Percentiles rank a stretch among this genome's conserved stretches.
Evolutionary conservation across 2,888 invertebrate species (phyloP).

Genomic region (Epistrophe grossulariae): DNA sequence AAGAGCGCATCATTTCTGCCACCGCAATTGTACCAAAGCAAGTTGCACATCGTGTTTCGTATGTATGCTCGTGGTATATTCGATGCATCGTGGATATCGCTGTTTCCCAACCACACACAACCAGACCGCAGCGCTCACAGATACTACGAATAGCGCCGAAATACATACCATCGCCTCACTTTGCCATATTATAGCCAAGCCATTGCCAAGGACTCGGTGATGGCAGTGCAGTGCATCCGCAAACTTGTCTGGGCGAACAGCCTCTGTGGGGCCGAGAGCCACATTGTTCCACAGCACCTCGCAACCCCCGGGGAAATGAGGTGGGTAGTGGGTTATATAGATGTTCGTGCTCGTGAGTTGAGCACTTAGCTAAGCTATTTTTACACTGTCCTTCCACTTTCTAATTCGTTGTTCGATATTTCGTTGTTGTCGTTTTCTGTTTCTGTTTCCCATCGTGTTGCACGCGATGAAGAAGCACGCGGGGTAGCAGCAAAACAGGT

Average conservation of each 20-base stretch:
- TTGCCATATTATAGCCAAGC: slow-evolving; percentile 13
- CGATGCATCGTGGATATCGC: slow-evolving; percentile 37
- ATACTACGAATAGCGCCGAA: slow-evolving; percentile 52
- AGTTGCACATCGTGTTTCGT: slow-evolving; percentile 35
- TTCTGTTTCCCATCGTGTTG: slow-evolving; percentile 14
- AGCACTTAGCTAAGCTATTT: slow-evolving; percentile 59
- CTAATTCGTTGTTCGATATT: slow-evolving; percentile 15
- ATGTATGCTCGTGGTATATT: slow-evolving; percentile 18
- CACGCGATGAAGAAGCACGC: background rate
- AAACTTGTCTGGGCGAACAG: slow-evolving; percentile 71
- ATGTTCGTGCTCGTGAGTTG: slow-evolving; percentile 31
- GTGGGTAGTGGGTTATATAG: background rate
- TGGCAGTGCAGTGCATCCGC: slow-evolving; percentile 57
- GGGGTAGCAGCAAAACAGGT: slow-evolving; percentile 40
- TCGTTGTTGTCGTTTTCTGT: slow-evolving; percentile 7
- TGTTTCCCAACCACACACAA: slow-evolving; percentile 57
- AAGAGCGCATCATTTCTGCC: slow-evolving; percentile 42
- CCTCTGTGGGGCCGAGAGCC: slow-evolving; percentile 29
- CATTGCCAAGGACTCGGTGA: slow-evolving; percentile 70
- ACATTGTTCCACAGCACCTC: background rate
- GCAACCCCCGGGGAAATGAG: background rate
- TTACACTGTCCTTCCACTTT: slow-evolving; percentile 68
- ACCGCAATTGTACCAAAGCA: slow-evolving; percentile 51
- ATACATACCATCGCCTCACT: slow-evolving; percentile 13
- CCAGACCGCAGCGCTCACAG: slow-evolving; percentile 53